Conservation (phyloP, 2,888 invertebrate species). For the Caenorhabditis japonica region DNA sequence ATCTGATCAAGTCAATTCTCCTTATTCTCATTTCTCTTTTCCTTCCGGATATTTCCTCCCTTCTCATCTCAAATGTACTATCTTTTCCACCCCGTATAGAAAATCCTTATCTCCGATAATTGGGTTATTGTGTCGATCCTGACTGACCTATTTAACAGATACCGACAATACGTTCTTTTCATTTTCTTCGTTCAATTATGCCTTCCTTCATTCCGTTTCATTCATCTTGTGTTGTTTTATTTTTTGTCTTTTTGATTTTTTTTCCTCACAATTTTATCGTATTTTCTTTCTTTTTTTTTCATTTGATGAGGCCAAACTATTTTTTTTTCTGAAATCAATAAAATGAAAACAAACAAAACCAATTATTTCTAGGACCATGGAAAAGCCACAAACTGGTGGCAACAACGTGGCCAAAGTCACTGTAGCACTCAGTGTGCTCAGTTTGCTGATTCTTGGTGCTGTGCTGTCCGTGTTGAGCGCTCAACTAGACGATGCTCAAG, state of each 20-base stretch:
- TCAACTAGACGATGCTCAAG: conserved; percentile 70
- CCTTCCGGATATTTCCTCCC: background rate
- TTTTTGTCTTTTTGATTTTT: conserved; percentile 9
- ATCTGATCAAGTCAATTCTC: background rate
- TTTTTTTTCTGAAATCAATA: too few species aligned
- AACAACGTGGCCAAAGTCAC: conserved; percentile 50
- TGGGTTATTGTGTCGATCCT: conserved; percentile 53
- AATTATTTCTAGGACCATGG: conserved; percentile 35
- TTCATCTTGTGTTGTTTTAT: conserved; percentile 7
- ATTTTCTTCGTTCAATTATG: conserved; percentile 10
- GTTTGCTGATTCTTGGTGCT: conserved; percentile 63
- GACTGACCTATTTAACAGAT: conserved; percentile 48
- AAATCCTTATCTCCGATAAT: conserved; percentile 46
- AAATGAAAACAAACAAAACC: too few species aligned
- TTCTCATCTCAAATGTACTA: too few species aligned
- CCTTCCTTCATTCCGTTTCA: background rate
- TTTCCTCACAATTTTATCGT: too few species aligned
- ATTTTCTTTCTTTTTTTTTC: too few species aligned
- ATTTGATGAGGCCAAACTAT: too few species aligned
- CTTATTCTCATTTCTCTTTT: conserved; percentile 4
- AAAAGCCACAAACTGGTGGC: conserved; percentile 33
- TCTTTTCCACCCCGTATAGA: conserved; percentile 12
- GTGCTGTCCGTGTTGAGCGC: conserved; percentile 67
- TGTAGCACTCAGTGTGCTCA: conserved; percentile 65
- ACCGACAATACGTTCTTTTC: background rate